Base-by-base conservation (phyloP, 1,140 invertebrate genomes). In the Batillaria attramentaria region DNA sequence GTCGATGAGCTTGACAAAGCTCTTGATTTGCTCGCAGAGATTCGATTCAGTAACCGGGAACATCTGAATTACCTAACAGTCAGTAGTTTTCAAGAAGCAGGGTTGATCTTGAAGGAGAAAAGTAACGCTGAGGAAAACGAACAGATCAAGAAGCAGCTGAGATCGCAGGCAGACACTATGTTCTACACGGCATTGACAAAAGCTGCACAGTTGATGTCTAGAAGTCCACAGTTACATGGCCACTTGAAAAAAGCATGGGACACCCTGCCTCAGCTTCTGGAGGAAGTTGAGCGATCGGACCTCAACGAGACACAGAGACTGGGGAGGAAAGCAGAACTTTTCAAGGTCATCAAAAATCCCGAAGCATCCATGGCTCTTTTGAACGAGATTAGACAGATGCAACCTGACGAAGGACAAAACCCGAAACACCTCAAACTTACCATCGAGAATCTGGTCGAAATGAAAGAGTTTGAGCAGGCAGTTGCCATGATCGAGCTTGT, bases 71-170 rank as follows among this genome's bases (percentile, higher is more conserved):
- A n/a, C n/a, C n/a, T n/a, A n/a, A n/a, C n/a, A n/a, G n/a, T 75
- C 5, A 75, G 31, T 42, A 37, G 28, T 65, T 75, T 42, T 42
- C 54, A 75, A 42, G 54, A 75, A n/a, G 39, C 57, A n/a, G 73
- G 73, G 18, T 28, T 75, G 39, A 65, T 65, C 73, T 75, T 42
- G 54, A 57, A 60, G 39, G 54, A 75, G n/a, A n/a, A n/a, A n/a
- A 54, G 46, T 1, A 24, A 54, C 3, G 24, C 60, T 2, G 33
- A 31, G 31, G 13, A 24, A 5, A 28, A 54, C 24, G 3, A 65
- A 41, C 24, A n/a, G 16, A 37, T 33, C 4, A 75, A 57, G 24
- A 28, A 28, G 18, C 16, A 35, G 16, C 37, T 75, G 8, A 31
- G 8, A 16, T 33, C 41, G 13, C 16, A 75, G n/a, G n/a, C n/a